Base-by-base conservation (phyloP, 92 coral and sea anemone species). In the Palythoa grandis region DNA sequence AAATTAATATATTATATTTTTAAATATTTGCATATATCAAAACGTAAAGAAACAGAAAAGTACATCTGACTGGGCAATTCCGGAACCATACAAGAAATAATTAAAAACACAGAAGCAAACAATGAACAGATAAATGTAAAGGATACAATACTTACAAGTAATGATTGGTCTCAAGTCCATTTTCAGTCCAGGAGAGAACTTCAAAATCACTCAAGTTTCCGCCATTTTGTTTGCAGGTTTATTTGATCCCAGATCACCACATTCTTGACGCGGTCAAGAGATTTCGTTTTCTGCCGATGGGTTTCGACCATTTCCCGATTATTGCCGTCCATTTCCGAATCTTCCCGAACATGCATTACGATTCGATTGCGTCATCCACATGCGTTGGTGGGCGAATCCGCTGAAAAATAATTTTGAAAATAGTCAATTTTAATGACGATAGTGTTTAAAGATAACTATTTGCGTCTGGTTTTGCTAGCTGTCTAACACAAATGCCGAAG, bases 401-500 rank as follows among this genome's bases (percentile, higher is more conserved):
- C 85, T 80, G 85, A 66, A 23, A 53, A 66, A 2, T 12, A 43
- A 23, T 43, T 23, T 67, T 20, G 2, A 68, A 13, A 48, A 63
- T 16, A 43, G 29, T 61, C 40, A 29, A 12, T 24, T 11, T 22
- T 40, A 3, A 2, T 20, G 15, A 1, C 5, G 39, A 67, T 80
- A 48, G 85, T 80, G n/a, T 47, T 48, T 57, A 68, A 22, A 40
- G 74, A 12, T 66, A 23, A 16, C 11, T 24, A 29, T 80, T 80
- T 20, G 48, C 48, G 70, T 80, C 63, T 22, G 60, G 66, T 80
- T 43, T 43, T 39, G 66, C 70, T 70, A 43, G 60, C 66, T 40
- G 12, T 67, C 74, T 48, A 22, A 80, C 52, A 16, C 63, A 89
- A 75, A 97, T 97, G 99, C 99, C 99, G 91, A 97, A 97, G 85